Percentiles rank a stretch among this genome's conserved stretches.
Conservation (phyloP, 2,888 invertebrate species). For the Andrena chrysosceles region DNA sequence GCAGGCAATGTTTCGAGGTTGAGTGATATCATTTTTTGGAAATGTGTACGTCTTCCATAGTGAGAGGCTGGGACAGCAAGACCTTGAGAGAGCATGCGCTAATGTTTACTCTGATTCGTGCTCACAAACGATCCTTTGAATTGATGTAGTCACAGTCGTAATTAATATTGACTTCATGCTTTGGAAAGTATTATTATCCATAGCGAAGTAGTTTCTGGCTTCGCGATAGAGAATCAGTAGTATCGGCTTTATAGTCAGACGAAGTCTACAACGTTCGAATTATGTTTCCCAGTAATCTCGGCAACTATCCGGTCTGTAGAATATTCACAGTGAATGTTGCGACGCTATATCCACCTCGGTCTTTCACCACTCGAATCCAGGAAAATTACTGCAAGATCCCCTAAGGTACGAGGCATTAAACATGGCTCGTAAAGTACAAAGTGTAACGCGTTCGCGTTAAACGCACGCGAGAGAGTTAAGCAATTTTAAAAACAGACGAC, state of each 20-base stretch:
- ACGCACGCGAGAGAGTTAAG: neutral
- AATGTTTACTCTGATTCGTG: constrained; percentile 61
- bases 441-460: neutral
- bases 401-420: neutral
- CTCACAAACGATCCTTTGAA: constrained; percentile 33
- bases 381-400: no score
- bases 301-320: no score
- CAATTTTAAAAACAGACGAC: constrained; percentile 44
- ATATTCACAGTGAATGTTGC: no score
- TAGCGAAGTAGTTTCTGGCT: neutral
- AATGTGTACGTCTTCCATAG: neutral
- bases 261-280: neutral
- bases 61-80: constrained; percentile 10
- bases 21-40: constrained; percentile 3
- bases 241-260: neutral
- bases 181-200: constrained; percentile 21
- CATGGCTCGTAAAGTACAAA: neutral
- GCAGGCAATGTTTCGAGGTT: neutral
- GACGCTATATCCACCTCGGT: no score
- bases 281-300: neutral
- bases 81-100: constrained; percentile 52
- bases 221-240: no score
- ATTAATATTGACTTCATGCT: constrained; percentile 48
- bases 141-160: constrained; percentile 45
- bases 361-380: no score